A percentile compares a stretch with the other conserved stretches of the same genome.
phyloP scores from a whole-genome alignment of 2,888 invertebrate genomes.

The Cheilosia variabilis region DNA sequence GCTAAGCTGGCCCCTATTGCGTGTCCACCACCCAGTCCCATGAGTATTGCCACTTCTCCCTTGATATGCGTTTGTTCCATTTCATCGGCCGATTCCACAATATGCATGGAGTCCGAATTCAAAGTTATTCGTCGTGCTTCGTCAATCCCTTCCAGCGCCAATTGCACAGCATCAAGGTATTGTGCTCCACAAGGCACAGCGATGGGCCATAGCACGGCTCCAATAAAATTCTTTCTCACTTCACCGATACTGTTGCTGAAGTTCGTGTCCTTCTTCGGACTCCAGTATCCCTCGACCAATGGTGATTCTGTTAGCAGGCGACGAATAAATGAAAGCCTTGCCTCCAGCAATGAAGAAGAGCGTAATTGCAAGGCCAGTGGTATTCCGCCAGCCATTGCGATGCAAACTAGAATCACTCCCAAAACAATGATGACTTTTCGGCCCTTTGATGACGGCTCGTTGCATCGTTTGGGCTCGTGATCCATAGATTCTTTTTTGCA shows the following conservation, averaged over 20 bases:
- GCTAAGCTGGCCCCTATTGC: constrained; percentile 88
- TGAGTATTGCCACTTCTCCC: constrained; percentile 86
- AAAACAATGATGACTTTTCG: constrained; percentile 80
- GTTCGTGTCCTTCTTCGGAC: constrained; percentile 78
- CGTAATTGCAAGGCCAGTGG: constrained; percentile 85
- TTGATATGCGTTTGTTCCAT: constrained; percentile 86
- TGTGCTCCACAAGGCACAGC: constrained; percentile 86
- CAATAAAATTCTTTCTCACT: constrained; percentile 85
- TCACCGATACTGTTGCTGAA: constrained; percentile 80
- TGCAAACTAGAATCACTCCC: constrained; percentile 81
- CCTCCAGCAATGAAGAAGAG: constrained; percentile 85
- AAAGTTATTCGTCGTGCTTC: constrained; percentile 86
- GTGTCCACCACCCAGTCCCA: constrained; percentile 88
- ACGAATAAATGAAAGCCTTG: constrained; percentile 85
- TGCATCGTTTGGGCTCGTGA: constrained; percentile 67
- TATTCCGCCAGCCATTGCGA: constrained; percentile 83
- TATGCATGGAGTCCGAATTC: constrained; percentile 84
- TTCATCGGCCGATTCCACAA: constrained; percentile 86
- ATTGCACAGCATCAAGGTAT: constrained; percentile 87
- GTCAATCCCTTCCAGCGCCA: constrained; percentile 88
- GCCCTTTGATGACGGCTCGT: constrained; percentile 78
- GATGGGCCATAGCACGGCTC: constrained; percentile 84
- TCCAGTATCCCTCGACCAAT: constrained; percentile 85
- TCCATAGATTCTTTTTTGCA: constrained; percentile 80
- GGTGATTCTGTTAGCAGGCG: constrained; percentile 85